phyloP scores from a whole-genome alignment of 2,797 vertebrate genomes.

The Phylloscopus collybita region DNA sequence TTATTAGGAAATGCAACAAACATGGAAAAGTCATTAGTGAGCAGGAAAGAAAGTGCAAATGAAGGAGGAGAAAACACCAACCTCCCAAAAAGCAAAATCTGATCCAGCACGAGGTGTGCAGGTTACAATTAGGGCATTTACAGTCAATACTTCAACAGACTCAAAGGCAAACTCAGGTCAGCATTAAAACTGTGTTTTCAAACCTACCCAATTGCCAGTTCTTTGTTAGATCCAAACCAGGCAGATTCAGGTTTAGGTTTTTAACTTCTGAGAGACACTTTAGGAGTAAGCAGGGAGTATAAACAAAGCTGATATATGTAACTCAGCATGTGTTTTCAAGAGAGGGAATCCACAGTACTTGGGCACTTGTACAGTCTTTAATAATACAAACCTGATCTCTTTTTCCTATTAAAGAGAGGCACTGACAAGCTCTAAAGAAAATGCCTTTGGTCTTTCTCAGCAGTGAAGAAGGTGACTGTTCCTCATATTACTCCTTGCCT shows the following conservation, averaged over 20 bases:
- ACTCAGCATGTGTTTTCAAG: neutral
- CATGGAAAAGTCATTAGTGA: neutral
- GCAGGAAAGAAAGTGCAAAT: neutral
- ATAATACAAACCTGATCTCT: neutral
- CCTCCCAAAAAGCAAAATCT: constrained; percentile 32
- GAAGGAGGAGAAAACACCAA: neutral
- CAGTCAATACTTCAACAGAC: neutral
- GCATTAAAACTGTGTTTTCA: neutral
- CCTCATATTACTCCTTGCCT: constrained; percentile 42
- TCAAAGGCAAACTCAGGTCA: constrained; percentile 10
- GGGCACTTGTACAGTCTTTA: neutral
- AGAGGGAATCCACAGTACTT: neutral
- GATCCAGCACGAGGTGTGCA: constrained; percentile 36
- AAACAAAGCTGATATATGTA: neutral
- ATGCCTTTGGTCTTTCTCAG: neutral
- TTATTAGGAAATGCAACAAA: neutral
- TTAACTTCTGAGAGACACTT: neutral
- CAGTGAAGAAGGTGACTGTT: constrained; percentile 31
- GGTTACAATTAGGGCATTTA: neutral
- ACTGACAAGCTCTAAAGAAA: neutral
- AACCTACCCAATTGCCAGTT: neutral
- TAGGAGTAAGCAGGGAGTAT: neutral
- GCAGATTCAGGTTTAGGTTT: neutral
- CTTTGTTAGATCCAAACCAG: neutral
- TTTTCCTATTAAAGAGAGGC: neutral